These are phyloP conservation scores for Rachycentron canadum DNA, from an alignment of 2,797 vertebrate genomes.

Conservation along the genomic window DNA sequence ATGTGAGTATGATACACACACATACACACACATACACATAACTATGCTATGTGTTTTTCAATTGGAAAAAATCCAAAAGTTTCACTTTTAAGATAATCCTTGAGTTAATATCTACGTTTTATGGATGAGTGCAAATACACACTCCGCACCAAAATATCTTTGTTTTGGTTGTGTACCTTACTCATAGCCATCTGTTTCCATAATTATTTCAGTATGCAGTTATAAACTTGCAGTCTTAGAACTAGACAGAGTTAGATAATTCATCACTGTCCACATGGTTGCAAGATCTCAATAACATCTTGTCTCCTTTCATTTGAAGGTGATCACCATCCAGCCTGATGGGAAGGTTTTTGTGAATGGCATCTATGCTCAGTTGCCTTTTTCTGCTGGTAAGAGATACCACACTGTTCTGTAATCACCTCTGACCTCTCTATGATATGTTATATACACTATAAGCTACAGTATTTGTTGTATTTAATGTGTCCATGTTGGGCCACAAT, in stretches of 20 bases:
- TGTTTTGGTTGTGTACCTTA: too few relatives aligned
- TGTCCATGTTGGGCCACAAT: neutral
- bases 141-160: too few relatives aligned
- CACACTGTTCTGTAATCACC: neutral
- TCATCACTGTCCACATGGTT: neutral
- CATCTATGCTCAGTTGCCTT: conserved; percentile 88
- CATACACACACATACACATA: neutral
- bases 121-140: too few relatives aligned
- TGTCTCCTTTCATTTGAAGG: conserved; percentile 71
- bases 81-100: too few relatives aligned
- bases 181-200: too few relatives aligned
- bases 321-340: conserved; percentile 84
- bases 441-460: neutral
- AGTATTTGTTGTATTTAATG: neutral
- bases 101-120: too few relatives aligned
- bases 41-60: too few relatives aligned
- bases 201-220: neutral
- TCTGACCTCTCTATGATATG: neutral
- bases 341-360: conserved; percentile 90
- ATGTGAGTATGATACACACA: conserved; percentile 79
- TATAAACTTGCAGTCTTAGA: neutral
- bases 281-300: neutral
- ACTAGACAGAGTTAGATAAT: neutral
- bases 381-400: conserved; percentile 85
- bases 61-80: too few relatives aligned